phyloP scores from a whole-genome alignment of 2,888 invertebrate species.

The Rhopalosiphum nymphaeae region DNA sequence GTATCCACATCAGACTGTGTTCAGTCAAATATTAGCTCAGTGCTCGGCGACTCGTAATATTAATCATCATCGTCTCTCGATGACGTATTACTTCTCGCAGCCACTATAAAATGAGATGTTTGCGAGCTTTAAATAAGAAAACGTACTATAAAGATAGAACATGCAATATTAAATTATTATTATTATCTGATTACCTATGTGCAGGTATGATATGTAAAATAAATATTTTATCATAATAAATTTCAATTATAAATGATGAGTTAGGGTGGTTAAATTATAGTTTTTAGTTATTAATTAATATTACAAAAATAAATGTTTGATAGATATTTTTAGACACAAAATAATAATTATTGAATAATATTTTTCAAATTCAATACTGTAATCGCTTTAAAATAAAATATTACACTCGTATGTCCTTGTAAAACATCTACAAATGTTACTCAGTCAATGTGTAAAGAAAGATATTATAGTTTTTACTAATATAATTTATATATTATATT shows the following conservation, averaged over 20 bases:
- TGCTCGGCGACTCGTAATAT: not conserved
- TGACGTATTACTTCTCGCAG: not conserved
- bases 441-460: not conserved
- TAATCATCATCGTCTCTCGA: not conserved
- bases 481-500: not conserved
- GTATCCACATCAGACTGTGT: not conserved
- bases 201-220: not conserved
- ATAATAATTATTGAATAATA: not conserved
- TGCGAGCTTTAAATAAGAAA: not conserved
- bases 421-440: not conserved
- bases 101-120: not conserved
- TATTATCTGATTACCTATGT: not conserved
- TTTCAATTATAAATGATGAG: not conserved
- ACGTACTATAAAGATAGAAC: not conserved
- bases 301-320: not conserved
- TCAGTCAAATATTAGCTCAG: slow-evolving; percentile 34
- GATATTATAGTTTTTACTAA: not conserved
- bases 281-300: not conserved
- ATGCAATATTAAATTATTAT: not conserved
- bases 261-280: not conserved
- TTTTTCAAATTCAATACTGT: not conserved
- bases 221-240: not conserved
- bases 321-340: not conserved
- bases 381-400: not conserved
- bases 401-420: not conserved